Evolutionary conservation across 2,797 vertebrate species (phyloP).

Genomic region (Etheostoma perlongum): DNA sequence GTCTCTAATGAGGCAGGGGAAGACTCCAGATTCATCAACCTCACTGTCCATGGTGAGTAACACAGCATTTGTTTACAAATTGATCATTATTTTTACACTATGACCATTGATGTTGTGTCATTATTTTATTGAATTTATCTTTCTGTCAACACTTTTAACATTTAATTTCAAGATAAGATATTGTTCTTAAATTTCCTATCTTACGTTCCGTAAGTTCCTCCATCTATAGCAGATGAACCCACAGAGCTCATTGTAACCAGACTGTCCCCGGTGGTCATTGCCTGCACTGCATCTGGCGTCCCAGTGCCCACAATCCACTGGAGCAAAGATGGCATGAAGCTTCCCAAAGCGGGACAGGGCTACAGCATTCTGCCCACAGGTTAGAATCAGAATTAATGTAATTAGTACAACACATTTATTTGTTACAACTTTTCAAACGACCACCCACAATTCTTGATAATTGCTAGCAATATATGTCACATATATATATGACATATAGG

Average conservation of each 20-base stretch:
- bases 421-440: neutral
- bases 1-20: conserved; percentile 92
- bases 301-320: conserved; percentile 91
- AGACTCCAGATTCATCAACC: conserved; percentile 86
- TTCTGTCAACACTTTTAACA: neutral
- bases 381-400: conserved; percentile 60
- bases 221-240: conserved; percentile 95
- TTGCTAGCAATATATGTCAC: neutral
- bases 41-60: conserved; percentile 92
- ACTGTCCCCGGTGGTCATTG: conserved; percentile 88
- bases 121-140: neutral
- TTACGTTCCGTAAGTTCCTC: conserved; percentile 87
- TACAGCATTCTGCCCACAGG: conserved; percentile 92
- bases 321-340: conserved; percentile 92
- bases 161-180: neutral
- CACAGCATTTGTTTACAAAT: neutral
- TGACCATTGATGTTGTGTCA: neutral
- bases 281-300: conserved; percentile 92
- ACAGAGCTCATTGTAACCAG: conserved; percentile 90
- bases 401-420: neutral
- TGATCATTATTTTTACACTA: neutral
- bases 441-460: neutral
- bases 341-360: conserved; percentile 85
- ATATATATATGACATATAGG: too few species aligned
- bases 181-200: neutral